Percentiles rank a stretch among this genome's conserved stretches.
Evolutionary conservation across 92 coral and sea anemone species (phyloP).

Genomic region (Pocillopora grandis): DNA sequence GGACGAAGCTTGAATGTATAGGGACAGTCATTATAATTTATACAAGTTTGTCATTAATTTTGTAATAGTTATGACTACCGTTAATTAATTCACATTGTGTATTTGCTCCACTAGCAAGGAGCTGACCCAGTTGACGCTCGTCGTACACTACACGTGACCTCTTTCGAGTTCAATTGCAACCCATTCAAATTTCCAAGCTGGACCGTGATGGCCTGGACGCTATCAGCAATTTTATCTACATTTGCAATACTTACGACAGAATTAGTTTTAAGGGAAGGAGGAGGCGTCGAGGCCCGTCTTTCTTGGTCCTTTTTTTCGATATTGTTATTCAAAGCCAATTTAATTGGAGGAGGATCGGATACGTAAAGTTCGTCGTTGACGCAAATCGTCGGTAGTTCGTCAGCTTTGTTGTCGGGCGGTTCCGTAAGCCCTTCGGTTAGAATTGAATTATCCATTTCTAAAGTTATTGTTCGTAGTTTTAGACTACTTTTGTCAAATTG

Average conservation of each 20-base stretch:
- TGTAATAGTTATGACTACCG: background rate
- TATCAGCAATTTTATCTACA: conserved; percentile 19
- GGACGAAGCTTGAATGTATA: too few relatives aligned
- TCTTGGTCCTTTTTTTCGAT: conserved; percentile 26
- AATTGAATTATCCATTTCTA: conserved; percentile 47
- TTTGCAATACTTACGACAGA: conserved; percentile 4
- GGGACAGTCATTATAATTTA: too few relatives aligned
- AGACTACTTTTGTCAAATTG: conserved; percentile 14
- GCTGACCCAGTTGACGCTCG: conserved; percentile 83
- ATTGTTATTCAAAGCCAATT: conserved; percentile 13
- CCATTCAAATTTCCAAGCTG: conserved; percentile 70
- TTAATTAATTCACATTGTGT: background rate
- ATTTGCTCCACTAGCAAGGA: conserved; percentile 5
- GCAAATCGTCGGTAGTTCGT: conserved; percentile 27
- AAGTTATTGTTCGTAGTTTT: conserved; percentile 56
- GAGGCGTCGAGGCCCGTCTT: background rate
- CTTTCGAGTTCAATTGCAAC: conserved; percentile 59
- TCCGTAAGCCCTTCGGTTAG: background rate
- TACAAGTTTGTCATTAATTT: too few relatives aligned
- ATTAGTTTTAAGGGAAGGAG: background rate
- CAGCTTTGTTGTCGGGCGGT: background rate
- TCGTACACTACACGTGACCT: conserved; percentile 58
- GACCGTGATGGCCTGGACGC: conserved; percentile 70
- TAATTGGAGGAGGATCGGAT: conserved; percentile 21
- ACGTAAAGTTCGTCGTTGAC: conserved; percentile 24